Percentiles rank a stretch among this genome's conserved stretches.
These are phyloP conservation scores for Dendropsophus ebraccatus DNA, from an alignment of 2,113 vertebrate genomes.

Conservation along the genomic window DNA sequence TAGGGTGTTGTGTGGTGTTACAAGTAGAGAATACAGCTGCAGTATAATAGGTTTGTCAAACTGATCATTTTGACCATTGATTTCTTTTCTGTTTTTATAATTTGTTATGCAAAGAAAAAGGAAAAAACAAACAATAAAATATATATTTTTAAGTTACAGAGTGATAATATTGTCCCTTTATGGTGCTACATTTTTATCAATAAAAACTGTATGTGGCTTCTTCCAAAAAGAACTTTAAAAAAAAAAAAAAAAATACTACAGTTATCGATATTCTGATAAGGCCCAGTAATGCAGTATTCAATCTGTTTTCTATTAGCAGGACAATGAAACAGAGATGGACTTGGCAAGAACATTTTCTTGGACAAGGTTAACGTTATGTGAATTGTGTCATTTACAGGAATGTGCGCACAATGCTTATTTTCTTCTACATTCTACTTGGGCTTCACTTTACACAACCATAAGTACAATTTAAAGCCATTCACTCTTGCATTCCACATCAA, in stretches of 20 bases:
- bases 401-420: conserved; percentile 24
- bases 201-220: background rate
- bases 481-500: background rate
- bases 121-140: background rate
- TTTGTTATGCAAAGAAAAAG: background rate
- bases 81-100: too few species aligned
- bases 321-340: conserved; percentile 31
- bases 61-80: too few species aligned
- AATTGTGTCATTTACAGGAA: conserved; percentile 24
- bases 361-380: conserved; percentile 18
- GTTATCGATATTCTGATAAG: background rate
- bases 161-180: background rate
- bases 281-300: background rate
- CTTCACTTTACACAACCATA: background rate
- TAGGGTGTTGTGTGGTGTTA: too few species aligned
- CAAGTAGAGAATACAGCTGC: too few species aligned
- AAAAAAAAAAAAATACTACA: too few species aligned
- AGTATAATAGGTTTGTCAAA: too few species aligned
- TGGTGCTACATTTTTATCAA: background rate
- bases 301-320: conserved; percentile 34
- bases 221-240: too few species aligned
- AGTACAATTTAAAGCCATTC: conserved; percentile 10
- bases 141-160: background rate
- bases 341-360: conserved; percentile 47
- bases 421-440: background rate